A percentile compares a stretch with the other conserved stretches of the same genome.
Evolutionary conservation across 2,888 invertebrate species (phyloP).

Genomic region (Lochmaea capreae): DNA sequence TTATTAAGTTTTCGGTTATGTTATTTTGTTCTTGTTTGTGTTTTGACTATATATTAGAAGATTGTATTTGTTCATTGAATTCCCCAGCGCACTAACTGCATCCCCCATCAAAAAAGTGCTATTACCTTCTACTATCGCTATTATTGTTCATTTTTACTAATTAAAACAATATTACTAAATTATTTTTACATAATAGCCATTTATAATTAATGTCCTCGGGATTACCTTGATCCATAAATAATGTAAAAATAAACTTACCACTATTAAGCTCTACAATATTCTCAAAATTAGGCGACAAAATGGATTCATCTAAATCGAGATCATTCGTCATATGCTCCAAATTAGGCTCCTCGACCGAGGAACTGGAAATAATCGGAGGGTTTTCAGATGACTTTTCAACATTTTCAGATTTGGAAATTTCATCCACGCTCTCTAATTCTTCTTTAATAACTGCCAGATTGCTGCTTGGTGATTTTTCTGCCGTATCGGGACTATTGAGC

Average conservation of each 20-base stretch:
- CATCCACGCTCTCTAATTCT: conserved; percentile 34
- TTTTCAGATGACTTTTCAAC: conserved; percentile 22
- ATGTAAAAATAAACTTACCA: conserved; percentile 17
- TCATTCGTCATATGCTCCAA: conserved; percentile 16
- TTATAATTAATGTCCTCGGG: no score
- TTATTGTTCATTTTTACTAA: no score
- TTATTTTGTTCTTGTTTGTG: no score
- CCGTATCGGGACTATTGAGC: conserved; percentile 23
- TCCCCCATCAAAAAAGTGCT: no score
- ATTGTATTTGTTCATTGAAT: no score
- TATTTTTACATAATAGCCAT: no score
- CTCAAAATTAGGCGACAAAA: conserved; percentile 57
- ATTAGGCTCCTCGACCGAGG: conserved; percentile 57
- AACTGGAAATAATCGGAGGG: neutral
- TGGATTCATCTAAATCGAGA: conserved; percentile 42
- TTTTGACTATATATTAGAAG: no score
- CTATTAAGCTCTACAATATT: conserved; percentile 40
- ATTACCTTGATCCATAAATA: no score
- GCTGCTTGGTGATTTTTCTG: conserved; percentile 27
- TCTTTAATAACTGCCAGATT: conserved; percentile 48
- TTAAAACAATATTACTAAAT: no score
- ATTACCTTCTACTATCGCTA: no score
- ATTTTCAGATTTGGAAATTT: conserved; percentile 17
- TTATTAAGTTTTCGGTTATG: no score
- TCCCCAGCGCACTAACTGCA: no score